Base-by-base conservation (phyloP, 1,140 invertebrate species). In the Batillaria attramentaria region DNA sequence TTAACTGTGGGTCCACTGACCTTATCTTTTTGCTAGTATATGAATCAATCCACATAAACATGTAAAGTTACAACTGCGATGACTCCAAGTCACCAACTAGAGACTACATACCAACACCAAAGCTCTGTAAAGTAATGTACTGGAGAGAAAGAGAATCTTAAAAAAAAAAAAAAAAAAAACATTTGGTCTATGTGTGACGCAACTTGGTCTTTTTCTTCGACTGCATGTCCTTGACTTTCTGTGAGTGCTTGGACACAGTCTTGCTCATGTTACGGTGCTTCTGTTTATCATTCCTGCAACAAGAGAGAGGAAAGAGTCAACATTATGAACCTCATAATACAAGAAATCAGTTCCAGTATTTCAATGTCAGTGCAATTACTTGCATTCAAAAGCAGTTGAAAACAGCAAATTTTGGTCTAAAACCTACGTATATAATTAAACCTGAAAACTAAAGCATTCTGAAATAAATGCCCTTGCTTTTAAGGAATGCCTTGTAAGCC, bases 251-350 rank as follows among this genome's bases (percentile, higher is more conserved):
- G 3, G 87, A 89, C 39, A 84, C 72, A 3, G 90, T 91, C 80
- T 91, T 91, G 79, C 79, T 83, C 72, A 81, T 78, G 72, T 86
- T 88, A 39, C 77, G 74, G 78, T 87, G 90, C 72, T 91, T 91
- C 50, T 89, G 87, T 1, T 84, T 79, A 81, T 91, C 90, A 76
- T 73, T 80, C 73, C 87, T 88, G 86, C 33, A 83, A 82, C 80
- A 77, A 35, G 65, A 81, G 46, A 72, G 16, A 65, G 13, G 43
- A 69, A 0, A 69, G 2, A 35, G 13, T 35, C 24, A 69, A 33
- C 31, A 24, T 24, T 16, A 69, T 69, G 8, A n/a, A n/a, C n/a
- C n/a, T n/a, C n/a, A 54, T 54, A 18, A 2, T 2, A 54, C 18
- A 3, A 20, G n/a, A 54, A 54, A 54, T 54, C 18, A 54, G n/a